phyloP scores from a whole-genome alignment of 2,113 vertebrate species.

The Trichomycterus rosablanca region DNA sequence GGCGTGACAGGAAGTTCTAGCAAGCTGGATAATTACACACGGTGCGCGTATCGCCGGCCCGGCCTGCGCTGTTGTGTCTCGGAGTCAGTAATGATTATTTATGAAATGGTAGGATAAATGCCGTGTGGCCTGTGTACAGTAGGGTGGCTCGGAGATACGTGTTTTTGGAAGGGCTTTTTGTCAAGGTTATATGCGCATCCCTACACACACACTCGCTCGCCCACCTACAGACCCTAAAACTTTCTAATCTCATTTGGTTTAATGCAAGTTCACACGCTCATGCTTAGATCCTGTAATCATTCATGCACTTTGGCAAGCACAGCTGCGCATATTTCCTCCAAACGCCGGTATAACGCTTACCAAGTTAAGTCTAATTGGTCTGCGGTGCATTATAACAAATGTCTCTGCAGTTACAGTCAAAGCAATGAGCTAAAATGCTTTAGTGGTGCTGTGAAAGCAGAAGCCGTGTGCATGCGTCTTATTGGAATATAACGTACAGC shows the following conservation, averaged over 20 bases:
- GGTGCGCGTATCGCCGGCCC: background rate
- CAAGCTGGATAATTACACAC: constrained; percentile 9
- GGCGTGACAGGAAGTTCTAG: constrained; percentile 8
- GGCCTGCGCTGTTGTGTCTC: constrained; percentile 13
- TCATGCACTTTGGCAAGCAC: background rate
- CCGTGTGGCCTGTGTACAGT: constrained; percentile 25
- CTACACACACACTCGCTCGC: background rate
- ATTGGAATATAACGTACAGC: background rate
- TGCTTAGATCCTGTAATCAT: constrained; percentile 6
- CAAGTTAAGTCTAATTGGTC: constrained; percentile 18
- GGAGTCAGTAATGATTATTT: constrained; percentile 38
- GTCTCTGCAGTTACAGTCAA: constrained; percentile 25
- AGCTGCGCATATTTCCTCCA: background rate
- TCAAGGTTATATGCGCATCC: constrained; percentile 37
- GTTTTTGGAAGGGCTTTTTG: no score
- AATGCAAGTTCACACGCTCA: constrained; percentile 10
- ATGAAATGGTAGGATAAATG: constrained; percentile 43
- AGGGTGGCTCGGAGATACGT: constrained; percentile 35
- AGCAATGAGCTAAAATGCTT: constrained; percentile 26
- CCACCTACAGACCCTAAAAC: background rate
- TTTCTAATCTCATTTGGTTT: constrained; percentile 25
- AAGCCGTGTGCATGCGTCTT: constrained; percentile 15
- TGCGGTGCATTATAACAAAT: constrained; percentile 27
- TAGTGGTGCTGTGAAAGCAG: constrained; percentile 18
- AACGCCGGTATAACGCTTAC: constrained; percentile 14